Percentiles rank a stretch among this genome's conserved stretches.
Conservation (phyloP, 1,140 invertebrate genomes). For the Drosophila yakuba region DNA sequence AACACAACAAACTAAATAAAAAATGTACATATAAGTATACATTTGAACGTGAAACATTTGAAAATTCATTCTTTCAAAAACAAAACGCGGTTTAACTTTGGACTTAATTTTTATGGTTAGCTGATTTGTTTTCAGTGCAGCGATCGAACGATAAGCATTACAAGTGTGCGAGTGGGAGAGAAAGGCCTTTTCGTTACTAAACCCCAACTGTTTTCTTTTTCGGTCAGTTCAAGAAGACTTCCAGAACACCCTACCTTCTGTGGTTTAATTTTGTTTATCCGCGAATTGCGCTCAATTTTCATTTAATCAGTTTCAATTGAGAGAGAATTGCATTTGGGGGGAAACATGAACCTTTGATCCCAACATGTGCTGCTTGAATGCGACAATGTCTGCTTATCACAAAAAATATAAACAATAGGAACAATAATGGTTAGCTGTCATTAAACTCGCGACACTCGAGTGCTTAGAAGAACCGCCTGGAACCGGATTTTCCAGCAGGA, state of each 20-base stretch:
- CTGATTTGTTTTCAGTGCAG: neutral
- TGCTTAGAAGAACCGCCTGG: constrained; percentile 44
- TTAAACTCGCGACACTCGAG: constrained; percentile 50
- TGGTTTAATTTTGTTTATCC: constrained; percentile 12
- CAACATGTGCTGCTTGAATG: constrained; percentile 28
- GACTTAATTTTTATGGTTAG: no score
- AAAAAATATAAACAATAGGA: constrained; percentile 37
- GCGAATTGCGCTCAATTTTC: constrained; percentile 17
- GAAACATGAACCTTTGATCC: constrained; percentile 53
- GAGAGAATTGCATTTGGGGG: constrained; percentile 3
- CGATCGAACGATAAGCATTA: constrained; percentile 61
- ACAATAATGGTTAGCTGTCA: constrained; percentile 50
- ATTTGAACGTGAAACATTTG: no score
- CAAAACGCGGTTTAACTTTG: no score
- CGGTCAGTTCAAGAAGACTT: constrained; percentile 9
- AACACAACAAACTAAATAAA: no score
- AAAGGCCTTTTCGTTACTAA: constrained; percentile 1
- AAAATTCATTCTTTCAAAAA: no score
- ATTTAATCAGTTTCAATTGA: constrained; percentile 25
- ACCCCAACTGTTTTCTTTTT: constrained; percentile 12
- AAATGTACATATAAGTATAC: no score
- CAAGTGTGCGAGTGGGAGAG: constrained; percentile 18
- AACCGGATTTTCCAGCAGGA: constrained; percentile 49
- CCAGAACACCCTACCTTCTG: constrained; percentile 2
- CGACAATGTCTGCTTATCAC: constrained; percentile 41